phyloP scores from a whole-genome alignment of 2,113 vertebrate species.

The Elgaria multicarinata region DNA sequence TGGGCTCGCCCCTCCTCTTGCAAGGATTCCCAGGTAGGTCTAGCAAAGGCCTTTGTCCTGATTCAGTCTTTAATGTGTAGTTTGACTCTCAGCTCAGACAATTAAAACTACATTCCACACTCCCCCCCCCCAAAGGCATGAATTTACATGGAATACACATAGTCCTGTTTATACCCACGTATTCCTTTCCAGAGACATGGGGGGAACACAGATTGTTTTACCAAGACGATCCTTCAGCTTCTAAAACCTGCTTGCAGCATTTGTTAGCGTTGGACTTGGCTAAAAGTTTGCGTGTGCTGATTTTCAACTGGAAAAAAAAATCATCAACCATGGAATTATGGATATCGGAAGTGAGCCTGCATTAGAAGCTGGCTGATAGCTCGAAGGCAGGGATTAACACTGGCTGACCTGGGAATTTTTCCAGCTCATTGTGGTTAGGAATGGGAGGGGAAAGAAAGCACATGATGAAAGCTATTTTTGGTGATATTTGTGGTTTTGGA shows the following conservation, averaged over 20 bases:
- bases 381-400: not conserved
- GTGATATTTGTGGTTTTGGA: constrained; percentile 7
- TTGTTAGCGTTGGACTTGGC: not conserved
- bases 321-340: not conserved
- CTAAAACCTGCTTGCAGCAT: too few relatives aligned
- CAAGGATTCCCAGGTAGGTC: too few relatives aligned
- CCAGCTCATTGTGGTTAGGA: constrained; percentile 14
- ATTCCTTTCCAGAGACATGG: too few relatives aligned
- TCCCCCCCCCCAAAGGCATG: too few relatives aligned
- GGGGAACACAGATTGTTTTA: too few relatives aligned
- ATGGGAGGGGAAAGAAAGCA: not conserved
- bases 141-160: not conserved
- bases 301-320: not conserved
- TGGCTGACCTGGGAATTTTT: not conserved
- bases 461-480: not conserved
- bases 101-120: too few relatives aligned
- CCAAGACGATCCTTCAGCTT: not conserved
- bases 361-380: not conserved
- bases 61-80: too few relatives aligned
- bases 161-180: not conserved
- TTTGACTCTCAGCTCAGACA: too few relatives aligned
- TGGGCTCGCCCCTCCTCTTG: too few relatives aligned
- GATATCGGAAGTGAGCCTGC: not conserved
- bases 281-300: too few relatives aligned
- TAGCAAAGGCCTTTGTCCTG: too few relatives aligned